These are phyloP conservation scores for Brassicogethes aeneus DNA, from an alignment of 2,888 invertebrate species.

Conservation along the genomic window DNA sequence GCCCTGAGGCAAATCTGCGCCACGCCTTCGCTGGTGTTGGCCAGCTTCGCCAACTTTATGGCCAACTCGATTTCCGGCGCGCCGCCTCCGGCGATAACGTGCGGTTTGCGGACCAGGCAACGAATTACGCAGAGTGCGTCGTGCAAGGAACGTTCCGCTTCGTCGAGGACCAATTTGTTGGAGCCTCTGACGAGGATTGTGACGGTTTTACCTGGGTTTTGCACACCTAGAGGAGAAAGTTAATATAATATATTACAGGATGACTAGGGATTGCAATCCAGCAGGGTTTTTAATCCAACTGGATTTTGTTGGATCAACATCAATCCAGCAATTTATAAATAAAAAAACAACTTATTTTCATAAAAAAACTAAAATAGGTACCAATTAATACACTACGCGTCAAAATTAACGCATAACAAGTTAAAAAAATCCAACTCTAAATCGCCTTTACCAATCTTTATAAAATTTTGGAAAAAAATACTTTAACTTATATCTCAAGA, in stretches of 20 bases:
- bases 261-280: too few species aligned
- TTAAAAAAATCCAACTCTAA: too few species aligned
- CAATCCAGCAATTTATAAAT: too few species aligned
- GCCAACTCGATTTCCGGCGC: constrained; percentile 96
- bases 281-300: too few species aligned
- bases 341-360: too few species aligned
- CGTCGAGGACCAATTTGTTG: constrained; percentile 72
- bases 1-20: constrained; percentile 94
- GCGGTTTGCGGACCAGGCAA: constrained; percentile 89
- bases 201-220: constrained; percentile 81
- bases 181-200: constrained; percentile 86
- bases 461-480: too few species aligned
- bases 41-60: constrained; percentile 67
- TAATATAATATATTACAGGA: background rate
- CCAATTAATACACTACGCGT: too few species aligned
- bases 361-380: too few species aligned
- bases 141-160: constrained; percentile 74
- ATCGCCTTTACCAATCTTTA: too few species aligned
- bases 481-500: too few species aligned
- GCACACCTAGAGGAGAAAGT: constrained; percentile 43
- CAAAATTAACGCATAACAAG: too few species aligned
- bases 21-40: constrained; percentile 80
- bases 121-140: constrained; percentile 87
- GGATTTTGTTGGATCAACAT: too few species aligned
- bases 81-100: constrained; percentile 91